Evolutionary conservation across 1,140 invertebrate species (phyloP).

Genomic region (Neodiprion lecontei): DNA sequence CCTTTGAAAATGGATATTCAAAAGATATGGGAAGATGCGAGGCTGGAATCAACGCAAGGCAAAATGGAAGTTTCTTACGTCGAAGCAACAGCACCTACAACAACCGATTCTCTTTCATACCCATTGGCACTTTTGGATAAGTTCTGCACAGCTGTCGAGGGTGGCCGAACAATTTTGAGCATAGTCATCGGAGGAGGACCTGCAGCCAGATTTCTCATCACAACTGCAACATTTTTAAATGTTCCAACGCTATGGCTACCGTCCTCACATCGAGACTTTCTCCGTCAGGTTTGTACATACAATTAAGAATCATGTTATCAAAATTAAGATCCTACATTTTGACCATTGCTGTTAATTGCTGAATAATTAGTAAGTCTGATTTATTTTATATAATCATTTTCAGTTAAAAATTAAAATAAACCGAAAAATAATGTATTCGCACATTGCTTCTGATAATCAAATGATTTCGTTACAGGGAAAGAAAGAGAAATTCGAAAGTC

Average conservation of each 20-base stretch:
- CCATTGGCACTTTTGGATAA: conserved; percentile 53
- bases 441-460: not conserved
- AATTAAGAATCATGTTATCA: not conserved
- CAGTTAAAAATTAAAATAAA: too few species aligned
- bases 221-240: conserved; percentile 51
- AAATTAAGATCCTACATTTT: too few species aligned
- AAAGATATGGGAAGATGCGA: conserved; percentile 54
- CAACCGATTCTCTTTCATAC: conserved; percentile 47
- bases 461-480: conserved; percentile 44
- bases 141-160: conserved; percentile 54
- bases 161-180: conserved; percentile 50
- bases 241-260: conserved; percentile 57
- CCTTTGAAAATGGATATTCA: conserved; percentile 51
- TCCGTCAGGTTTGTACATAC: conserved; percentile 46
- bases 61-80: conserved; percentile 55
- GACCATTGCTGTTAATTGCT: too few species aligned
- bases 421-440: too few species aligned
- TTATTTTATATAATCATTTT: too few species aligned
- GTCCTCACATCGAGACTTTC: conserved; percentile 54
- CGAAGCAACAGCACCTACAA: conserved; percentile 43
- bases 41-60: conserved; percentile 49
- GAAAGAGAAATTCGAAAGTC: conserved; percentile 49
- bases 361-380: too few species aligned
- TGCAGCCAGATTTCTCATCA: conserved; percentile 55
- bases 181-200: conserved; percentile 56